These are phyloP conservation scores for Amaurobius ferox DNA, from an alignment of 2,888 invertebrate genomes.

Conservation along the genomic window DNA sequence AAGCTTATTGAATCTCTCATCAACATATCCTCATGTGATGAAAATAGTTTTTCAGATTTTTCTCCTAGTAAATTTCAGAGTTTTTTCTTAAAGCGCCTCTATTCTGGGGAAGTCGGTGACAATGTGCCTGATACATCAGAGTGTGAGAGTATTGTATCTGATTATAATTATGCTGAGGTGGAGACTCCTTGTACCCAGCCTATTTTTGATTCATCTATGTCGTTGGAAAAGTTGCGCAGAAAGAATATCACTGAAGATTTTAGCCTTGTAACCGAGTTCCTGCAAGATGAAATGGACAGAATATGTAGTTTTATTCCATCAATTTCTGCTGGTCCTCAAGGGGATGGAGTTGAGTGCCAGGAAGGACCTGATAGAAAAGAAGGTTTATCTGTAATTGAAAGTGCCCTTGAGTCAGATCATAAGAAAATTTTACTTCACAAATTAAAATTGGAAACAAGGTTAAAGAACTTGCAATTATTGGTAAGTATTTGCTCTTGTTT, in stretches of 20 bases:
- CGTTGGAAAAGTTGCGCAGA: slow-evolving; percentile 39
- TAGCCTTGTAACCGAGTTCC: slow-evolving; percentile 49
- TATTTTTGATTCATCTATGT: neutral
- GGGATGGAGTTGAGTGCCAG: neutral
- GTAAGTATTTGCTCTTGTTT: slow-evolving; percentile 24
- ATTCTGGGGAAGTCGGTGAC: slow-evolving; percentile 22
- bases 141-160: slow-evolving; percentile 38
- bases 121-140: slow-evolving; percentile 30
- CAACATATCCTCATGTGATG: slow-evolving; percentile 1
- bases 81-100: slow-evolving; percentile 36
- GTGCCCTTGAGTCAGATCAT: neutral
- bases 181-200: neutral
- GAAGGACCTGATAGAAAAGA: neutral
- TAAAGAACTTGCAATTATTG: slow-evolving; percentile 34
- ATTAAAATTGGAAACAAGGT: slow-evolving; percentile 28
- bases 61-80: slow-evolving; percentile 61
- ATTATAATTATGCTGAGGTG: slow-evolving; percentile 52
- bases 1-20: slow-evolving; percentile 46
- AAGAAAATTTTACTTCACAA: slow-evolving; percentile 32
- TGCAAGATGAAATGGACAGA: slow-evolving; percentile 44
- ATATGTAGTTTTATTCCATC: slow-evolving; percentile 19
- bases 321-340: neutral
- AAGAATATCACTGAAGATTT: slow-evolving; percentile 36
- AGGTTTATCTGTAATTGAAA: neutral
- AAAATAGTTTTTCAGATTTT: slow-evolving; percentile 31